A percentile compares a stretch with the other conserved stretches of the same genome.
Conservation (phyloP, 2,888 invertebrate species). For the Lepidonotus clava region DNA sequence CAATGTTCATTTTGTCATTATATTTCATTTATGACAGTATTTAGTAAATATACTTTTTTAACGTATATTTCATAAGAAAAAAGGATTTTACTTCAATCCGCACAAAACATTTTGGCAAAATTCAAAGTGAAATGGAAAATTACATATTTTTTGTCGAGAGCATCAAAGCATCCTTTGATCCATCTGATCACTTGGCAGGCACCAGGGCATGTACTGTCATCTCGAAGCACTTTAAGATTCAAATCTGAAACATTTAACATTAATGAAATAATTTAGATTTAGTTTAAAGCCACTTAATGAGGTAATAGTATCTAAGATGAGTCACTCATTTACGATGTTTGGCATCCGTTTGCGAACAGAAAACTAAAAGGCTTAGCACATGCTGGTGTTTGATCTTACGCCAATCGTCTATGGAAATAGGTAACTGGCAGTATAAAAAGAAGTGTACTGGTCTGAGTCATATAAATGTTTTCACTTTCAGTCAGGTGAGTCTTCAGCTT, state of each 20-base stretch:
- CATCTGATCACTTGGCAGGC: constrained; percentile 80
- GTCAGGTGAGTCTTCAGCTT: no score
- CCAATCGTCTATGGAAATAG: no score
- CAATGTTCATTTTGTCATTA: no score
- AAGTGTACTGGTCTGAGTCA: no score
- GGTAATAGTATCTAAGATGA: not conserved
- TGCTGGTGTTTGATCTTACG: not conserved
- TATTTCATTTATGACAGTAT: no score
- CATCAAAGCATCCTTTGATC: constrained; percentile 81
- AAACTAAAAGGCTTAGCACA: not conserved
- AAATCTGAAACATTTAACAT: constrained; percentile 62
- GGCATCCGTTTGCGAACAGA: not conserved
- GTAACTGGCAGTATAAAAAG: no score
- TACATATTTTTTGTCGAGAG: constrained; percentile 82
- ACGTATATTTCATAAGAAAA: no score
- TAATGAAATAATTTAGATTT: not conserved
- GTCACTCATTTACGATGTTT: not conserved
- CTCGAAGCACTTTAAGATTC: constrained; percentile 64
- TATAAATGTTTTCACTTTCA: no score
- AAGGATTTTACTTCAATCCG: no score
- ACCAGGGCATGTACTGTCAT: constrained; percentile 67
- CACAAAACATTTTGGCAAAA: no score
- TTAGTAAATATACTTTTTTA: no score
- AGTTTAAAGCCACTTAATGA: not conserved
- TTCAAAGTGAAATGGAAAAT: no score